Conservation (phyloP, 2,797 vertebrate genomes). For the Falco concolor region DNA sequence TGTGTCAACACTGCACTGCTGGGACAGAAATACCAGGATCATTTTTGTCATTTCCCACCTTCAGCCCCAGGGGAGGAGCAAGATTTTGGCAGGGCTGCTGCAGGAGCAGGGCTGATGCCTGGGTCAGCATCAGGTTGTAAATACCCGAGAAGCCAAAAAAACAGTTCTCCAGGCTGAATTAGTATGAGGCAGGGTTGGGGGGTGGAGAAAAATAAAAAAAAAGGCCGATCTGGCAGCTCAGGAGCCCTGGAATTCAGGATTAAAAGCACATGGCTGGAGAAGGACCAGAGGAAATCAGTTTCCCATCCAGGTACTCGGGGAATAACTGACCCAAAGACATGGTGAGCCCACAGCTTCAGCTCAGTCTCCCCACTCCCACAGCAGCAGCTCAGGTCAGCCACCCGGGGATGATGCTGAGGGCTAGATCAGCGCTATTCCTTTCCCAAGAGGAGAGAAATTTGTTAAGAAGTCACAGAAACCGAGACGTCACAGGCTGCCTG, state of each 20-base stretch:
- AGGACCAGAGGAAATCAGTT: background rate
- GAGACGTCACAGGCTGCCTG: background rate
- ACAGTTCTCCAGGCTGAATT: background rate
- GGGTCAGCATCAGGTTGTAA: background rate
- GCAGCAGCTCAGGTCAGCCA: background rate
- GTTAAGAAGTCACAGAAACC: background rate
- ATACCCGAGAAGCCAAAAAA: background rate
- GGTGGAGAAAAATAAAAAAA: no score
- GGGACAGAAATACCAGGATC: background rate
- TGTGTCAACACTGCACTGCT: background rate
- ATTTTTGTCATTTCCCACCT: background rate
- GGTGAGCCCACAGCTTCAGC: background rate
- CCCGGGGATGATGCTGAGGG: background rate
- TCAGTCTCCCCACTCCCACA: background rate
- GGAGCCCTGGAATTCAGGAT: background rate
- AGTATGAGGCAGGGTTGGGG: background rate
- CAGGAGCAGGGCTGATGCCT: fast-evolving
- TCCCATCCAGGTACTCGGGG: background rate
- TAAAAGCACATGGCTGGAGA: background rate
- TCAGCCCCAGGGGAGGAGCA: background rate
- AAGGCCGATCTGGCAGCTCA: background rate
- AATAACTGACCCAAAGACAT: fast-evolving
- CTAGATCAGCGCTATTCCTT: background rate
- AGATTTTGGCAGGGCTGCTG: background rate
- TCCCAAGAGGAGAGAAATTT: background rate